A percentile compares a stretch with the other conserved stretches of the same genome.
Evolutionary conservation across 2,797 vertebrate species (phyloP).

Genomic region (Anableps anableps): DNA sequence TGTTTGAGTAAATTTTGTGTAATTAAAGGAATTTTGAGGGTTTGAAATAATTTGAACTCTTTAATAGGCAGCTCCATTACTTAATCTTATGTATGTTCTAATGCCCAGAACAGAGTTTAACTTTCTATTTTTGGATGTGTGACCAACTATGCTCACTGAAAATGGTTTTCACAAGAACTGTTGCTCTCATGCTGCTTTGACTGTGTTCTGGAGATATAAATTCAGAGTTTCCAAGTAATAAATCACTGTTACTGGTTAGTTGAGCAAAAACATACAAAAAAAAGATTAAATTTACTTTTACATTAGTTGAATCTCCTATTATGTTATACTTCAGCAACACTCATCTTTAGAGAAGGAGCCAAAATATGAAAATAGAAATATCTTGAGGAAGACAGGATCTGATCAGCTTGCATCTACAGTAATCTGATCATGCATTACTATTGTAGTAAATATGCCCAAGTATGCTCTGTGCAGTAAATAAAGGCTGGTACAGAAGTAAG

Average conservation of each 20-base stretch:
- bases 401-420: neutral
- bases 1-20: conserved; percentile 32
- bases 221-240: neutral
- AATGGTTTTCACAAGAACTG: neutral
- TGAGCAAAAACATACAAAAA: neutral
- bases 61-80: neutral
- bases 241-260: neutral
- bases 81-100: neutral
- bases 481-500: too few species aligned
- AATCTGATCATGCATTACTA: neutral
- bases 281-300: neutral
- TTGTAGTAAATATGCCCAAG: neutral
- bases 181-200: neutral
- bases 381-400: neutral
- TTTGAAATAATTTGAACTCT: neutral
- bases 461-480: neutral
- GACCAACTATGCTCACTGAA: neutral
- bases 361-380: neutral
- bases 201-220: neutral
- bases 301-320: neutral
- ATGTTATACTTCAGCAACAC: neutral
- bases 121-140: neutral
- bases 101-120: neutral
- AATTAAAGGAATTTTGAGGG: conserved; percentile 14
- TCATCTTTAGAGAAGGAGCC: neutral